Base-by-base conservation (phyloP, 2,888 invertebrate species). In the Andrena fulva region DNA sequence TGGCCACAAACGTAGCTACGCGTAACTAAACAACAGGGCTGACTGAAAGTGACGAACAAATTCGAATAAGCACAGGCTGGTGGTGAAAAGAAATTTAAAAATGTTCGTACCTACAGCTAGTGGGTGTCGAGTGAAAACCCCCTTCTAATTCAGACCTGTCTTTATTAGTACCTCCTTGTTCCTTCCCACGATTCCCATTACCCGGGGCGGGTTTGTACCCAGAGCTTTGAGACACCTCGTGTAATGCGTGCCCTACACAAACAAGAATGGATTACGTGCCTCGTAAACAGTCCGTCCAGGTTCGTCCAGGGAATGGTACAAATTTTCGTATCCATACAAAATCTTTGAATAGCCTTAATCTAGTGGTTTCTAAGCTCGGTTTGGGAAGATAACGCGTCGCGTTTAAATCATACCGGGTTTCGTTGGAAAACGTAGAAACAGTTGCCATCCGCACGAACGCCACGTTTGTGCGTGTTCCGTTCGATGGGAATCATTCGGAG, bases 311-410 rank as follows among this genome's bases (percentile, higher is more conserved):
- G 60, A 42, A 54, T 48, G 73, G 74, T 87, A 88, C n/a, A 88
- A 85, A 82, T 76, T 70, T 78, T 62, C 67, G 20, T 77, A 70
- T 60, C 69, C 85, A 71, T 74, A 85, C 83, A 88, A 81, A 77
- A 24, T 10, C 67, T 74, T 79, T 72, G 63, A 70, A 20, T 75
- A 67, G 29, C 59, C 84, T 89, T 88, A 87, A 52, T 73, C 85
- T 89, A 88, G 60, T 35, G 73, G 84, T 42, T 75, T 88, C 88
- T 90, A 90, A 91, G 91, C 89, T 91, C 90, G 89, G 84, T 85
- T 87, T 88, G 83, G 85, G 79, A 84, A 85, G 85, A 85, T 76
- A 54, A 77, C 35, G 75, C 60, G 69, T 59, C 56, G 29, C 60
- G 60, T 71, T 54, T 62, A 33, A 66, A 72, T 73, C 66, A 64